Base-by-base conservation (phyloP, 2,888 invertebrate species). In the Himalopsyche tibetana region DNA sequence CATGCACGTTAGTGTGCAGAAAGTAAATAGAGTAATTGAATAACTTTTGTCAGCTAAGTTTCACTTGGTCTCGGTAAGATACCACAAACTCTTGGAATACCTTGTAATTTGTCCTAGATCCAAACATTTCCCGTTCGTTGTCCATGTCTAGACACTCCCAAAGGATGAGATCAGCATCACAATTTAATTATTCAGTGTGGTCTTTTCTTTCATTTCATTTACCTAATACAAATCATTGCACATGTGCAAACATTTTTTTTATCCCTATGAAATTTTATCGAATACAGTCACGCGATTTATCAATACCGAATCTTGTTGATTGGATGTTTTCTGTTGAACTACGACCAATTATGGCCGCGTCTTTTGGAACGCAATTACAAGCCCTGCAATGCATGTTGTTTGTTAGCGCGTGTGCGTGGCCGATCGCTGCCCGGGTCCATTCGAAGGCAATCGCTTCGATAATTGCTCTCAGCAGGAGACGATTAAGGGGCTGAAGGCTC, bases 391-490 rank as follows among this genome's bases (percentile, higher is more conserved):
- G 74, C 74, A 74, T 74, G 74, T 74, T 74, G 74, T 74, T 74
- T 36, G 74, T 74, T 74, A 74, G 74, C 74, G 74, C 74, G 74
- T 74, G 74, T 74, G 74, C 74, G 74, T 74, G 74, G 74, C 36
- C 74, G 74, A 74, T 74, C 28, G 38, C 51, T 15, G 74, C 74
- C 36, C 74, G 6, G 74, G 74, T 12, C 74, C 74, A 36, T 74
- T 79, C 84, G 45, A 40, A 42, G 84, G 55, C 63, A 42, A 82
- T 51, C 81, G 80, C 56, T 45, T 19, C 74, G 80, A 74, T 88
- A 87, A 87, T 88, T 88, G 88, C 84, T 87, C 87, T 19, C 88
- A 88, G 88, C 88, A 85, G 87, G 88, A 82, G 42, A 82, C 84
- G 85, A 84, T 88, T 87, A 87, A 80, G 86, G 84, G 82, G 81